Evolutionary conservation across 2,113 vertebrate species (phyloP).

Genomic region (Apus apus): DNA sequence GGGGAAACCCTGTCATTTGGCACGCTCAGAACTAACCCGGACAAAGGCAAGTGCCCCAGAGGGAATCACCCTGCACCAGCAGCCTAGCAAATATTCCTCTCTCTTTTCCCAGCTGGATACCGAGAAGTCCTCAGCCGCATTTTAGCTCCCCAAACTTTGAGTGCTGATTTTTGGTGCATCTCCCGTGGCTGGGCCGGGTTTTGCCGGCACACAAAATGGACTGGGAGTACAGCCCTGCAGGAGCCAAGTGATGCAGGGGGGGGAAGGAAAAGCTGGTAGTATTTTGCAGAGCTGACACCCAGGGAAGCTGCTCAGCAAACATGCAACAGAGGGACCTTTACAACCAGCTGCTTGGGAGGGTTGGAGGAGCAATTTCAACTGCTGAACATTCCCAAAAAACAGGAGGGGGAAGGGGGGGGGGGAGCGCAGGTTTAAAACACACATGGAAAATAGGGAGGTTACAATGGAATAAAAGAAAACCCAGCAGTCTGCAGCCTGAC

Average conservation of each 20-base stretch:
- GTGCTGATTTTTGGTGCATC: not conserved
- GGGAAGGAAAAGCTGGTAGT: not conserved
- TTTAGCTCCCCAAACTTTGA: slow-evolving; percentile 3
- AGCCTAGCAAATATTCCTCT: not conserved
- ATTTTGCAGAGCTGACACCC: not conserved
- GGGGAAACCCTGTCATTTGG: not conserved
- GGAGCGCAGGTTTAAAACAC: not conserved
- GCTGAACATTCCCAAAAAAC: not conserved
- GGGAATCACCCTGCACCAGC: not conserved
- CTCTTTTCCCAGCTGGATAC: not conserved
- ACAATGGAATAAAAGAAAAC: not conserved
- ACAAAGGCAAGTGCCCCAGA: not conserved
- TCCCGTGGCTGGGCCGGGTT: not conserved
- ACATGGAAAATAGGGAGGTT: not conserved
- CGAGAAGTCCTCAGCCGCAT: rapidly evolving
- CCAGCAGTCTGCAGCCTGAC: not conserved
- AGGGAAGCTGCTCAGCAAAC: not conserved
- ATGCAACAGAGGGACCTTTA: not conserved
- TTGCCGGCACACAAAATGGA: not conserved
- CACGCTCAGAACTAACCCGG: not conserved
- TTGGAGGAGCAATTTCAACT: not conserved
- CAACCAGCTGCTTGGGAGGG: not conserved
- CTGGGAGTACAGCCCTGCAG: not conserved
- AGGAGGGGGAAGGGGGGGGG: rapidly evolving
- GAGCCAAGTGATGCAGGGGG: not conserved